These are phyloP conservation scores for Drosophila paucipuncta DNA, from an alignment of 2,888 invertebrate species.

Conservation along the genomic window DNA sequence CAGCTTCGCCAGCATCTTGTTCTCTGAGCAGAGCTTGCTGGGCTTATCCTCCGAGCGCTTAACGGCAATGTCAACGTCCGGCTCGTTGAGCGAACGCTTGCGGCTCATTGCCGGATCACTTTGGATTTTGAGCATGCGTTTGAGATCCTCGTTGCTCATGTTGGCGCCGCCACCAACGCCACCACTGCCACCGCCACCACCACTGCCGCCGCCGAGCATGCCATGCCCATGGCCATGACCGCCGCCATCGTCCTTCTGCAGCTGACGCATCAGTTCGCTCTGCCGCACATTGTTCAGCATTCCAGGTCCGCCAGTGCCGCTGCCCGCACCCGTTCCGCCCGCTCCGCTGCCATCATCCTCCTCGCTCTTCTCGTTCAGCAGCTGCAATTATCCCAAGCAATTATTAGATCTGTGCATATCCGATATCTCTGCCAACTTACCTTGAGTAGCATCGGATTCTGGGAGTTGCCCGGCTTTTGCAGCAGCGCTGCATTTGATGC, in stretches of 20 bases:
- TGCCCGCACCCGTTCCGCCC: not conserved
- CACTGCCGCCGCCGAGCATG: slow-evolving; percentile 55
- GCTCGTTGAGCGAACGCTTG: slow-evolving; percentile 89
- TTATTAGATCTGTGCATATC: not conserved
- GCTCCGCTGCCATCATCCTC: slow-evolving; percentile 89
- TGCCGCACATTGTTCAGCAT: slow-evolving; percentile 74
- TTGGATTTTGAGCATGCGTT: slow-evolving; percentile 84
- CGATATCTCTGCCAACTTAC: slow-evolving; percentile 83
- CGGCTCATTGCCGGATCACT: slow-evolving; percentile 85
- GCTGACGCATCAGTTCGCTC: slow-evolving; percentile 87
- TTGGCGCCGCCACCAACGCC: slow-evolving; percentile 67
- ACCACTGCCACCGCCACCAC: slow-evolving; percentile 30
- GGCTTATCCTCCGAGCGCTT: slow-evolving; percentile 85
- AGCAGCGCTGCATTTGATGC: slow-evolving; percentile 53
- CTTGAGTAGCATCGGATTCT: slow-evolving; percentile 89
- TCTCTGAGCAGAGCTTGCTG: slow-evolving; percentile 92
- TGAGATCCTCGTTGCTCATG: slow-evolving; percentile 85
- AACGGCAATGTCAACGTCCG: slow-evolving; percentile 86
- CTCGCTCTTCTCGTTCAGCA: slow-evolving; percentile 93
- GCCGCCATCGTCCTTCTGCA: slow-evolving; percentile 85
- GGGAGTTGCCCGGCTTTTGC: slow-evolving; percentile 83
- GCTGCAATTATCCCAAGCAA: slow-evolving; percentile 85
- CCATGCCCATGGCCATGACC: slow-evolving; percentile 67
- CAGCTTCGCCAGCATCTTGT: slow-evolving; percentile 93
- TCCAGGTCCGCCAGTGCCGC: slow-evolving; percentile 78